Evolutionary conservation across 2,888 invertebrate genomes (phyloP).

Genomic region (Maniola hyperantus): DNA sequence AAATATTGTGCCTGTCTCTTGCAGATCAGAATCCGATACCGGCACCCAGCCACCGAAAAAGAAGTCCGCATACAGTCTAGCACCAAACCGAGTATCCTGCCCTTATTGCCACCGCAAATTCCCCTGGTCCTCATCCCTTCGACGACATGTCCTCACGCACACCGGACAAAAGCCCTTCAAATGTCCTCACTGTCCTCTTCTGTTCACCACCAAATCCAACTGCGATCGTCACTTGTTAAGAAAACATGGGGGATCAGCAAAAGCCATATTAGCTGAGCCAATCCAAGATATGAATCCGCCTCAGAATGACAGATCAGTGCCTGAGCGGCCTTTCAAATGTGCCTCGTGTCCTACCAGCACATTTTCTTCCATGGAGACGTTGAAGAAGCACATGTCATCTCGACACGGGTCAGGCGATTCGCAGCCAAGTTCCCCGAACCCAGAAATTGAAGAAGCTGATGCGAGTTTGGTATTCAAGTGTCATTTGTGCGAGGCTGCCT

Average conservation of each 20-base stretch:
- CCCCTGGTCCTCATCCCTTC: slow-evolving; percentile 97
- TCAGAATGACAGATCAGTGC: slow-evolving; percentile 84
- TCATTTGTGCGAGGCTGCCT: slow-evolving; percentile 95
- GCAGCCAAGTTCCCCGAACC: slow-evolving; percentile 67
- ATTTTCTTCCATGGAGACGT: slow-evolving; percentile 89
- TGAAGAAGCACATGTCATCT: slow-evolving; percentile 89
- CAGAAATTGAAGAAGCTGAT: slow-evolving; percentile 62
- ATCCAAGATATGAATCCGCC: slow-evolving; percentile 64
- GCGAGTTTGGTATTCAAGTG: slow-evolving; percentile 94
- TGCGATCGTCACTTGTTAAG: slow-evolving; percentile 96
- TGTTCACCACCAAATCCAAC: slow-evolving; percentile 98
- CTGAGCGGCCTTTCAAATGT: slow-evolving; percentile 91
- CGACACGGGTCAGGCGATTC: slow-evolving; percentile 84
- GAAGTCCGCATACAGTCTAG: slow-evolving; percentile 96
- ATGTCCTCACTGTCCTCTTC: slow-evolving; percentile 95
- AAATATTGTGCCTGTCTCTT: slow-evolving; percentile 43
- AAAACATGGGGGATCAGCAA: slow-evolving; percentile 86
- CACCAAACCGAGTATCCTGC: slow-evolving; percentile 96
- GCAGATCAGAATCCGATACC: slow-evolving; percentile 86
- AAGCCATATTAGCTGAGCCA: slow-evolving; percentile 71
- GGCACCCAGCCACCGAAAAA: slow-evolving; percentile 86
- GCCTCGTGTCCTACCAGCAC: slow-evolving; percentile 91
- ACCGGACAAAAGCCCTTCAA: slow-evolving; percentile 98
- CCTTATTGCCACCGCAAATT: slow-evolving; percentile 97
- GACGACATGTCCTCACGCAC: slow-evolving; percentile 97